Conservation (phyloP, 2,888 invertebrate genomes). For the Andrena haemorrhoa region DNA sequence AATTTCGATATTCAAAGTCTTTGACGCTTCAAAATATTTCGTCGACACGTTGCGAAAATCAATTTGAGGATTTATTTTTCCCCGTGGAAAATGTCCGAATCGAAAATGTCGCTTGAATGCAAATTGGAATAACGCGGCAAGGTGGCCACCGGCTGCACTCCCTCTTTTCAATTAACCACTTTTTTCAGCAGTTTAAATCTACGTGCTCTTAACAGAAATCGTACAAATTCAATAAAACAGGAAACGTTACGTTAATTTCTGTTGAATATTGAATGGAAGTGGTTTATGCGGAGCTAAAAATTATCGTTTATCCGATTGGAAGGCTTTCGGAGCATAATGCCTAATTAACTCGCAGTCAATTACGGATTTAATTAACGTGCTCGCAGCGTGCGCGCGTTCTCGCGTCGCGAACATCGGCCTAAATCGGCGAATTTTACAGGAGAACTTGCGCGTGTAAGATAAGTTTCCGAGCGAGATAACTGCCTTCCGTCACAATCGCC, state of each 20-base stretch:
- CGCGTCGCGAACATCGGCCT: slow-evolving; percentile 9
- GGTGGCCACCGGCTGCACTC: not conserved
- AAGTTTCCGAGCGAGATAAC: slow-evolving; percentile 21
- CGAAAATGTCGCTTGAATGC: slow-evolving; percentile 9
- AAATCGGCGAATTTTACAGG: slow-evolving; percentile 29
- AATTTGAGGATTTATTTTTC: not conserved
- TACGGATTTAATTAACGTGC: slow-evolving; percentile 18
- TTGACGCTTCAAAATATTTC: not conserved
- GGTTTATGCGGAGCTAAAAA: not conserved
- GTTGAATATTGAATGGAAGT: not conserved
- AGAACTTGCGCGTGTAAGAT: not conserved
- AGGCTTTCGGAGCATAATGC: not conserved
- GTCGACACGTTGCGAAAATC: not conserved
- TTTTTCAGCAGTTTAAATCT: not conserved
- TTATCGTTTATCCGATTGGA: slow-evolving; percentile 1
- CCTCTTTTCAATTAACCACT: slow-evolving; percentile 22
- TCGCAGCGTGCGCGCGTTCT: not conserved
- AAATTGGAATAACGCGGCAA: not conserved
- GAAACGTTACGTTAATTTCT: not conserved
- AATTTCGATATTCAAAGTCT: not conserved
- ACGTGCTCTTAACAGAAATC: not conserved
- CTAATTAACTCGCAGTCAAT: slow-evolving; percentile 22
- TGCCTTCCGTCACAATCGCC: slow-evolving; percentile 12
- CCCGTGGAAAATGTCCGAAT: not conserved
- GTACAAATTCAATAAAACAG: not conserved